Evolutionary conservation across 2,797 vertebrate genomes (phyloP).

Genomic region (Lepus oiostolus): DNA sequence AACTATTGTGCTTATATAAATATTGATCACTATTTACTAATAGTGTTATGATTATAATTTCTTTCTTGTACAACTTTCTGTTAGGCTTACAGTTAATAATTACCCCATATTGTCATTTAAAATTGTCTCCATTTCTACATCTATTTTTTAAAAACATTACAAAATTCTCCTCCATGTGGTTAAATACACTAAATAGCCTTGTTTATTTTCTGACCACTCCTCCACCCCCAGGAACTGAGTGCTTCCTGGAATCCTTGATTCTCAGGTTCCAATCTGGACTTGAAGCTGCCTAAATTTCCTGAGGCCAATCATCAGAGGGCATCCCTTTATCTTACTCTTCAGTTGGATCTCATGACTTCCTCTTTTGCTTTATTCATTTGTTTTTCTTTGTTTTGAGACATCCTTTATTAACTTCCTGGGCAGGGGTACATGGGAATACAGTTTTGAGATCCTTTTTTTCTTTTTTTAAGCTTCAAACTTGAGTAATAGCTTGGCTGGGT

Average conservation of each 20-base stretch:
- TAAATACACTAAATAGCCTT: not conserved
- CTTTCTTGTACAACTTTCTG: not conserved
- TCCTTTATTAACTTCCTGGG: conserved; percentile 15
- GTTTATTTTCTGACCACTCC: not conserved
- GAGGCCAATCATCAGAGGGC: not conserved
- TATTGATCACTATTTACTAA: not conserved
- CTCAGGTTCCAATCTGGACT: not conserved
- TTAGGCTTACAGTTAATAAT: conserved; percentile 41
- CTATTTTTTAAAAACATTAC: not conserved
- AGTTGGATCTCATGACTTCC: not conserved
- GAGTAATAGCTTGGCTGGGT: conserved; percentile 26
- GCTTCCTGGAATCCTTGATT: not conserved
- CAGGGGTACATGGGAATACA: conserved; percentile 14
- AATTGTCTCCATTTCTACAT: not conserved
- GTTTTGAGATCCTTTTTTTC: not conserved
- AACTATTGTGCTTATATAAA: conserved; percentile 16
- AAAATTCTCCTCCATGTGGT: not conserved
- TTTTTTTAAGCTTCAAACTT: conserved; percentile 21
- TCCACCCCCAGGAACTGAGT: not conserved
- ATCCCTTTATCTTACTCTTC: not conserved
- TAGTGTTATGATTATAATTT: not conserved
- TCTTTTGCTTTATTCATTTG: conserved; percentile 8
- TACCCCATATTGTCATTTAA: not conserved
- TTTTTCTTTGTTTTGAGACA: not conserved
- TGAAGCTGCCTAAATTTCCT: conserved; percentile 17